These are phyloP conservation scores for Aurelia sp. DNA, from an alignment of 30 jellyfish, hydroid and myxozoan genomes.

Conservation along the genomic window DNA sequence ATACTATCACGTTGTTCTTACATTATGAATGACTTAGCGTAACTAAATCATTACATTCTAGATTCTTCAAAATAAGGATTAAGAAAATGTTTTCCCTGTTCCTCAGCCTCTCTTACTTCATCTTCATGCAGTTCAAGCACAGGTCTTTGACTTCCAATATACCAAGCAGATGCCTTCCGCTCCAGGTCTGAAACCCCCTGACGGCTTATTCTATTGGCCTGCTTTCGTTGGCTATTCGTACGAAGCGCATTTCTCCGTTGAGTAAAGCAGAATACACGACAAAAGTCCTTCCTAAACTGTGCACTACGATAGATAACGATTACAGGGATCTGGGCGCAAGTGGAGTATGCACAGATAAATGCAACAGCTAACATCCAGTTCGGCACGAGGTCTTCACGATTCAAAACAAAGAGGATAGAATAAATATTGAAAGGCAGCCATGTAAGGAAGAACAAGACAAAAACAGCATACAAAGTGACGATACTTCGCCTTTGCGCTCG, in stretches of 20 bases:
- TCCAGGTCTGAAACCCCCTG: constrained; percentile 11
- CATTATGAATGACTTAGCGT: too few relatives aligned
- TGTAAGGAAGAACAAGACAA: constrained; percentile 61
- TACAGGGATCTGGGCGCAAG: constrained; percentile 78
- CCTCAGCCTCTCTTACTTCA: not conserved
- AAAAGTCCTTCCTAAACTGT: constrained; percentile 31
- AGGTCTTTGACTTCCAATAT: constrained; percentile 6
- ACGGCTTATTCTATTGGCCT: not conserved
- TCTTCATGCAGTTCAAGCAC: not conserved
- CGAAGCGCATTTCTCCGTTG: not conserved
- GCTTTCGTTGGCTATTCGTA: not conserved
- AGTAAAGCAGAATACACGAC: not conserved
- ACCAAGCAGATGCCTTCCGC: constrained; percentile 49
- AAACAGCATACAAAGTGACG: constrained; percentile 63
- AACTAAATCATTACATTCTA: too few relatives aligned
- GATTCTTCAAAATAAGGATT: too few relatives aligned
- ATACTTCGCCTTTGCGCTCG: constrained; percentile 66
- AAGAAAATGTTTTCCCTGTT: not conserved
- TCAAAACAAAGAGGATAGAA: constrained; percentile 58
- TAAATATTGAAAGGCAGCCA: constrained; percentile 85
- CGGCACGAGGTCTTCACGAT: constrained; percentile 42
- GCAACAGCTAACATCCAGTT: constrained; percentile 63
- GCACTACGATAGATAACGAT: constrained; percentile 66
- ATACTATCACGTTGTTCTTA: too few relatives aligned
- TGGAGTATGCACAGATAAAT: constrained; percentile 69